phyloP scores from a whole-genome alignment of 2,888 invertebrate genomes.

The Diabrotica balteata region DNA sequence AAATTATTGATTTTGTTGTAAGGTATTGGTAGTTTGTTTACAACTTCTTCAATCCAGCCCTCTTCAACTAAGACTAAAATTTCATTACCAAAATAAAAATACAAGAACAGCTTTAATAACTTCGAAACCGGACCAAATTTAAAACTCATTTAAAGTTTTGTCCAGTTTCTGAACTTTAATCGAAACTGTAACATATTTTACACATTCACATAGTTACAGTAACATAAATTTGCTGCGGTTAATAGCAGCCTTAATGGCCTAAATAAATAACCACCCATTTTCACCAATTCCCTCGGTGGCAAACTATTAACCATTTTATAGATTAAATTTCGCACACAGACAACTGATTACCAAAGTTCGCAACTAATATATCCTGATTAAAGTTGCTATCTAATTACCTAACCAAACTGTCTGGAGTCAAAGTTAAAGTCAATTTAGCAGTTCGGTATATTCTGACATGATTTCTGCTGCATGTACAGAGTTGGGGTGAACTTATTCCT shows the following conservation, averaged over 20 bases:
- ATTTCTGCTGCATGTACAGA: not conserved
- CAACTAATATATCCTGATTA: conserved; percentile 30
- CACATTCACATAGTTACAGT: too few species aligned
- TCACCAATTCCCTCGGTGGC: conserved; percentile 15
- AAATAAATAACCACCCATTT: conserved; percentile 14
- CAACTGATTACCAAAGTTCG: conserved; percentile 31
- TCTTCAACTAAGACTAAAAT: too few species aligned
- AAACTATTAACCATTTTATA: conserved; percentile 23
- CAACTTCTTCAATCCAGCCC: too few species aligned
- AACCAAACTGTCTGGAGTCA: conserved; percentile 21
- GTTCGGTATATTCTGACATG: conserved; percentile 9
- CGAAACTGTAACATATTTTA: too few species aligned
- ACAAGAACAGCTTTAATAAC: too few species aligned
- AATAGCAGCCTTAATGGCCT: not conserved
- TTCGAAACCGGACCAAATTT: too few species aligned
- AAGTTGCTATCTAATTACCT: conserved; percentile 28
- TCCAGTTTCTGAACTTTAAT: too few species aligned
- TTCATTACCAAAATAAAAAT: too few species aligned
- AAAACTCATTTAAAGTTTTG: too few species aligned
- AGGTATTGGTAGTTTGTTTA: too few species aligned
- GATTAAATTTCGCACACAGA: conserved; percentile 26
- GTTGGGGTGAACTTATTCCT: not conserved
- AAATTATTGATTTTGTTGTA: too few species aligned
- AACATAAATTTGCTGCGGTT: too few species aligned
- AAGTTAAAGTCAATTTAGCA: conserved; percentile 26